phyloP scores from a whole-genome alignment of 92 coral and sea anemone genomes.

The Pocillopora meandrina region DNA sequence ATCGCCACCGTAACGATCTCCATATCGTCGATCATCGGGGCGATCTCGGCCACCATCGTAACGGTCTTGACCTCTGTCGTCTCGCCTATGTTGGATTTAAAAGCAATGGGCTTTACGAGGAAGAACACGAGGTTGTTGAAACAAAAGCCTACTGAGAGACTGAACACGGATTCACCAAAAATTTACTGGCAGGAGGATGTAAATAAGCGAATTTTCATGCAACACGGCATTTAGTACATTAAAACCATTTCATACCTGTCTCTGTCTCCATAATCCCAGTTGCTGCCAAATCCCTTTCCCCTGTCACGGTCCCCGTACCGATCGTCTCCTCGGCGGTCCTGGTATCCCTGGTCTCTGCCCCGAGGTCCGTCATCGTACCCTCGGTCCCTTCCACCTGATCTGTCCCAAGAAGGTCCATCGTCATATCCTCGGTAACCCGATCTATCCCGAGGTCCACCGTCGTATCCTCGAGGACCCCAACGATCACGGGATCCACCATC shows the following conservation, averaged over 20 bases:
- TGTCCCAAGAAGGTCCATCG: constrained; percentile 42
- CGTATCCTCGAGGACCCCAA: constrained; percentile 46
- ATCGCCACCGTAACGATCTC: constrained; percentile 49
- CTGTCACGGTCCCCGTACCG: constrained; percentile 56
- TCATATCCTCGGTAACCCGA: constrained; percentile 52
- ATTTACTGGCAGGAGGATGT: too few species aligned
- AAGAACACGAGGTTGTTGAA: too few species aligned
- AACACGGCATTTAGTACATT: background rate
- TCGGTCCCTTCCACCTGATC: constrained; percentile 44
- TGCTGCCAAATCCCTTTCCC: constrained; percentile 67
- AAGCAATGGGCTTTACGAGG: background rate
- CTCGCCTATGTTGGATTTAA: constrained; percentile 10
- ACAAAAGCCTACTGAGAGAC: background rate
- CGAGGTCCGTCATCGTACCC: constrained; percentile 61
- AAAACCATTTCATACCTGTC: constrained; percentile 40
- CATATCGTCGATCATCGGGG: constrained; percentile 52
- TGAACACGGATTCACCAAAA: too few species aligned
- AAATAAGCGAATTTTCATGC: too few species aligned
- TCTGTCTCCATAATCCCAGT: constrained; percentile 63
- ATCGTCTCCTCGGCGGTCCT: constrained; percentile 44
- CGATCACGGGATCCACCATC: constrained; percentile 59
- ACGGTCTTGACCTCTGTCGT: constrained; percentile 42
- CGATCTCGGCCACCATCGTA: constrained; percentile 73
- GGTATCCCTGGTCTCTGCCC: constrained; percentile 54
- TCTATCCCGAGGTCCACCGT: constrained; percentile 59